phyloP scores from a whole-genome alignment of 2,797 vertebrate genomes.

The Lacerta viridis region DNA sequence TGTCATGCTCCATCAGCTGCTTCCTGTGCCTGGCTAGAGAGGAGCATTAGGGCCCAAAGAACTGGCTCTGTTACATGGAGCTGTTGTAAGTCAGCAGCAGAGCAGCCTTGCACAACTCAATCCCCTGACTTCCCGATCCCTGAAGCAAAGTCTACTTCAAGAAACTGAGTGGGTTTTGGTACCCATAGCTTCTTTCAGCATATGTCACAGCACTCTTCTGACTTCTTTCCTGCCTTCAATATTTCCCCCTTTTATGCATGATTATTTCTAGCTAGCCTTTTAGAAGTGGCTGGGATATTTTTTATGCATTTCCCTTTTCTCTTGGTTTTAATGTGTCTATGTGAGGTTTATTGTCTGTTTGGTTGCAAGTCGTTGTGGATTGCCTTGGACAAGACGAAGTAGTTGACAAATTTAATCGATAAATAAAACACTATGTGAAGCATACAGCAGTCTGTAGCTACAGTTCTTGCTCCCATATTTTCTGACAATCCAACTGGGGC shows the following conservation, averaged over 20 bases:
- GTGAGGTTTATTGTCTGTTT: no score
- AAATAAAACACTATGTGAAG: no score
- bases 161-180: neutral
- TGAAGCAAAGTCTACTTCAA: neutral
- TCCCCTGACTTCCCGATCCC: neutral
- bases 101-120: neutral
- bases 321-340: no score
- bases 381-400: no score
- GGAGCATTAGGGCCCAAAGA: neutral
- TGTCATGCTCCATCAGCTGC: neutral
- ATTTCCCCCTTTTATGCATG: neutral
- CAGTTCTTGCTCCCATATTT: neutral
- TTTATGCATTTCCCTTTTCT: no score
- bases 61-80: neutral
- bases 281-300: no score
- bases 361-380: no score
- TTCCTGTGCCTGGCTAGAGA: neutral
- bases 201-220: no score
- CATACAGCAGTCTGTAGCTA: neutral
- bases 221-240: neutral
- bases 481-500: neutral
- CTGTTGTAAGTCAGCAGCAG: no score
- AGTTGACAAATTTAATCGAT: no score
- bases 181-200: neutral
- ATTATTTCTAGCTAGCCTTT: neutral